Percentiles rank a stretch among this genome's conserved stretches.
Evolutionary conservation across 2,888 invertebrate genomes (phyloP).

Genomic region (Eustalomyia histrio): DNA sequence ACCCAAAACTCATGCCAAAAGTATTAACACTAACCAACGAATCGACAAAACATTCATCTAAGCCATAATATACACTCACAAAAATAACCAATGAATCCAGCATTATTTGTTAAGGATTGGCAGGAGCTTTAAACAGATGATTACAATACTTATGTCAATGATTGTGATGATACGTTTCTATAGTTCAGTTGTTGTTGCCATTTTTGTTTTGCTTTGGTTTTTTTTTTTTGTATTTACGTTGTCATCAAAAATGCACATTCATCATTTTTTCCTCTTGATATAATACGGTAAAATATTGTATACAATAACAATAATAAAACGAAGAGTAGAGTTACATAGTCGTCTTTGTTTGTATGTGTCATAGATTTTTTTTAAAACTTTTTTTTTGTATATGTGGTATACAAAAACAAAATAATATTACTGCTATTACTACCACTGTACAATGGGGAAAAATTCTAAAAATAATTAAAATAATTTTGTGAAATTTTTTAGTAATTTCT

Average conservation of each 20-base stretch:
- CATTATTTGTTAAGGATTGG: slow-evolving; percentile 26
- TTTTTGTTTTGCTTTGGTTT: not conserved
- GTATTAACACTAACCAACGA: not conserved
- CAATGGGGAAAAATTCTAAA: not conserved
- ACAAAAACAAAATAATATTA: slow-evolving; percentile 25
- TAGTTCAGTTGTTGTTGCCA: slow-evolving; percentile 22
- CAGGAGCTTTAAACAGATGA: slow-evolving; percentile 48
- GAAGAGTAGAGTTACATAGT: slow-evolving; percentile 26
- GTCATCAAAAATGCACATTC: slow-evolving; percentile 67
- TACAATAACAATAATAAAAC: slow-evolving; percentile 11
- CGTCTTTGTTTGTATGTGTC: slow-evolving; percentile 27
- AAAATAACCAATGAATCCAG: slow-evolving; percentile 2
- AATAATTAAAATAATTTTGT: no score
- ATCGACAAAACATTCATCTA: slow-evolving; percentile 1
- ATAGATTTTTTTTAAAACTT: not conserved
- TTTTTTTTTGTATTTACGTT: slow-evolving; percentile 40
- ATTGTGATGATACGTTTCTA: slow-evolving; percentile 43
- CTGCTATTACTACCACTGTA: slow-evolving; percentile 12
- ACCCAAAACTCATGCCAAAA: not conserved
- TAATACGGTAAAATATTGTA: slow-evolving; percentile 47
- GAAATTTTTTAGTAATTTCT: no score
- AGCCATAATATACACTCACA: slow-evolving; percentile 8
- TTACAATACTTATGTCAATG: slow-evolving; percentile 52
- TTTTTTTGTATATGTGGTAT: not conserved
- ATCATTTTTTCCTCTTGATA: slow-evolving; percentile 64